phyloP scores from a whole-genome alignment of 2,113 vertebrate genomes.

The Chinchilla lanigera region DNA sequence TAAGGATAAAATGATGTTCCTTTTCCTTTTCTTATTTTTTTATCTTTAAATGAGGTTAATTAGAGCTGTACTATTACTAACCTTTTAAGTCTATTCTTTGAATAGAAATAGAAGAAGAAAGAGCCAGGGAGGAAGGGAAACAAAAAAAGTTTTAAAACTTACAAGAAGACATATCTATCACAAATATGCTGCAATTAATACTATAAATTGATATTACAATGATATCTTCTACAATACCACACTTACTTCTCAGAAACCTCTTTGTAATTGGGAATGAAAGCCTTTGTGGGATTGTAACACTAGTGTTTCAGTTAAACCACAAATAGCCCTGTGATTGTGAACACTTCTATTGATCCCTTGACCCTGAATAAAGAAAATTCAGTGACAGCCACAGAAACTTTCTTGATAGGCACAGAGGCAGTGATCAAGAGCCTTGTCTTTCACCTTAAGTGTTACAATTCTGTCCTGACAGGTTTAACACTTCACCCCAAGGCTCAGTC shows the following conservation, averaged over 20 bases:
- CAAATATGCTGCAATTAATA: not conserved
- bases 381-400: slow-evolving; percentile 79
- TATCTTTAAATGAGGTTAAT: not conserved
- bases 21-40: not conserved
- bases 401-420: slow-evolving; percentile 74
- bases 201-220: not conserved
- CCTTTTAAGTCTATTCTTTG: not conserved
- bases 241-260: not conserved
- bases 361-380: slow-evolving; percentile 80
- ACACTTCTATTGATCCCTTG: slow-evolving; percentile 83
- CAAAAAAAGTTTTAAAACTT: not conserved
- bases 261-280: slow-evolving; percentile 64
- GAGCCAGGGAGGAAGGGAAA: not conserved
- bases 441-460: slow-evolving; percentile 84
- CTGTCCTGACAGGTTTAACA: slow-evolving; percentile 84
- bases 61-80: not conserved
- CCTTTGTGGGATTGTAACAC: slow-evolving; percentile 64
- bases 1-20: not conserved
- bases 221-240: not conserved
- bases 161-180: not conserved
- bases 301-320: slow-evolving; percentile 75
- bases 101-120: not conserved
- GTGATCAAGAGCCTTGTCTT: slow-evolving; percentile 86
- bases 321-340: slow-evolving; percentile 77
- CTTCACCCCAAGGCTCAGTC: slow-evolving; percentile 83